Percentiles rank a stretch among this genome's conserved stretches.
phyloP scores from a whole-genome alignment of 2,888 invertebrate species.

The Agrochola circellaris region DNA sequence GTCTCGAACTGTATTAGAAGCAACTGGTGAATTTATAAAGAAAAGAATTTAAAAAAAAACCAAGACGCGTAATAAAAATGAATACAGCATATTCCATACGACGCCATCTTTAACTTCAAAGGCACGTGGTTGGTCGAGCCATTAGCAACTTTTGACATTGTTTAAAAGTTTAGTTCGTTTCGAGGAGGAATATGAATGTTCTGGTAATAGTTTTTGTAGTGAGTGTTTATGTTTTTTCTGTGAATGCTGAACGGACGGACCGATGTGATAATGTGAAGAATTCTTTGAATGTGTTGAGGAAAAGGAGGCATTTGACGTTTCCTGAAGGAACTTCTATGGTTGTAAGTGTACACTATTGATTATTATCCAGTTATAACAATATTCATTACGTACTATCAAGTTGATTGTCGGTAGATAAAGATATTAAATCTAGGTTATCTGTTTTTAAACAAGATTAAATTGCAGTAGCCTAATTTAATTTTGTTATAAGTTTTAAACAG shows the following conservation, averaged over 20 bases:
- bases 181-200: slow-evolving; percentile 55
- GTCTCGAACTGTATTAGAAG: slow-evolving; percentile 2
- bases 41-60: background rate
- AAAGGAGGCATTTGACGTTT: slow-evolving; percentile 82
- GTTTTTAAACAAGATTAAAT: background rate
- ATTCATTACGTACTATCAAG: background rate
- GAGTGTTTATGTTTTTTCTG: slow-evolving; percentile 46
- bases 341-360: slow-evolving; percentile 77
- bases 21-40: background rate
- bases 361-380: background rate
- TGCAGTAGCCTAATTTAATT: background rate
- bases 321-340: slow-evolving; percentile 80
- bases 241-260: slow-evolving; percentile 29
- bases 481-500: no score
- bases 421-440: background rate
- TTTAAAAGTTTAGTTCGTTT: slow-evolving; percentile 24
- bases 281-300: slow-evolving; percentile 75
- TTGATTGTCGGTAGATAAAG: background rate
- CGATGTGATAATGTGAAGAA: slow-evolving; percentile 83
- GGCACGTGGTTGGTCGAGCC: slow-evolving; percentile 26
- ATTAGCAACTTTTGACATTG: slow-evolving; percentile 27
- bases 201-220: slow-evolving; percentile 61
- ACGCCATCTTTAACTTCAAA: slow-evolving; percentile 32
- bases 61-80: slow-evolving; percentile 14
- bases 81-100: slow-evolving; percentile 21